Conservation (phyloP, 2,797 vertebrate genomes). For the Silurus aristotelis region DNA sequence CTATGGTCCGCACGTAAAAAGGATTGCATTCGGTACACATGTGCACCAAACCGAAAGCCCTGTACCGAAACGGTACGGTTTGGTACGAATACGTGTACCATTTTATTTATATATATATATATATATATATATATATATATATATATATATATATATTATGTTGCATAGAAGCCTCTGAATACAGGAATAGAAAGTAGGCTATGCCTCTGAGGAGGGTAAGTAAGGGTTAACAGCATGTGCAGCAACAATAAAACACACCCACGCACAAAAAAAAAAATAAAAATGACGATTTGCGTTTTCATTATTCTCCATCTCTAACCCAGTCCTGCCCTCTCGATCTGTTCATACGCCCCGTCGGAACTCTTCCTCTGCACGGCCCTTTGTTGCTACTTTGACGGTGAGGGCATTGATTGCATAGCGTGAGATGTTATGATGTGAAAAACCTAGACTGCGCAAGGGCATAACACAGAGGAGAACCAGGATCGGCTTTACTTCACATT, state of each 20-base stretch:
- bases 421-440: not conserved
- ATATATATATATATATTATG: not conserved
- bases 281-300: not conserved
- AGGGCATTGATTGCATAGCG: not conserved
- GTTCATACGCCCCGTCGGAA: not conserved
- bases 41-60: no score
- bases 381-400: not conserved
- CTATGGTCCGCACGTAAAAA: no score
- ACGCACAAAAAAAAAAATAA: not conserved
- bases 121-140: no score
- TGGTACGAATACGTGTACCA: no score
- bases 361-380: not conserved
- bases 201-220: not conserved
- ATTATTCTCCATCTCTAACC: not conserved
- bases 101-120: no score
- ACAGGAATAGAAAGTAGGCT: not conserved
- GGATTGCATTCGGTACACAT: no score
- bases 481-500: not conserved
- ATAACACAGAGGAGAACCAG: not conserved
- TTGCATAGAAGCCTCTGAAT: not conserved
- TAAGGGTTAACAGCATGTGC: not conserved
- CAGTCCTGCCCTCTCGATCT: not conserved
- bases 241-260: not conserved
- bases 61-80: no score
- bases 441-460: not conserved